These are phyloP conservation scores for Hipposideros armiger DNA, from an alignment of 2,113 vertebrate genomes.

Conservation along the genomic window DNA sequence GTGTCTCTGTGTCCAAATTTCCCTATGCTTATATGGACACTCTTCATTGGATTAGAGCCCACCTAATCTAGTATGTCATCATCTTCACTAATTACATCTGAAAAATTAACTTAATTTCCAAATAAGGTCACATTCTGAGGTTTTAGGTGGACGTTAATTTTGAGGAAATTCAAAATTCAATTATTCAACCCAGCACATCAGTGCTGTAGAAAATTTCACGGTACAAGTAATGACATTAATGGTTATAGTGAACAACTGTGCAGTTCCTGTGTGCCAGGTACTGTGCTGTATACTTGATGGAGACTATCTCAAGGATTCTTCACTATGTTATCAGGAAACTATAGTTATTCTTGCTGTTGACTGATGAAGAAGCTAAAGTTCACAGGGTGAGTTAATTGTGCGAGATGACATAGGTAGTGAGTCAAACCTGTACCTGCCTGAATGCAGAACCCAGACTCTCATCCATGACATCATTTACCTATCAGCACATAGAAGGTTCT, in stretches of 20 bases:
- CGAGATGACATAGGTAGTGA: neutral
- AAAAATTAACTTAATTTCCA: neutral
- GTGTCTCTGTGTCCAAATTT: neutral
- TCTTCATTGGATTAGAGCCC: neutral
- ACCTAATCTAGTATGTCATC: neutral
- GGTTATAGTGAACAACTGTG: neutral
- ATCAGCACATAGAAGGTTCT: too few species aligned
- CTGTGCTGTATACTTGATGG: neutral
- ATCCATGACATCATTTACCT: neutral
- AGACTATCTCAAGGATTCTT: neutral
- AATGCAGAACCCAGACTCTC: neutral
- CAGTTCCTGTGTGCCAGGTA: neutral
- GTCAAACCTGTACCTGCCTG: neutral
- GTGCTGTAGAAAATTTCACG: neutral
- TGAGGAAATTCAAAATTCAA: neutral
- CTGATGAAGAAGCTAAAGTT: neutral
- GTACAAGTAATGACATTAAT: neutral
- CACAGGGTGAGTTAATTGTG: neutral
- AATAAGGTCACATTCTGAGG: neutral
- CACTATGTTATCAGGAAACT: neutral
- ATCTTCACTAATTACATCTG: neutral
- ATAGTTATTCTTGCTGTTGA: neutral
- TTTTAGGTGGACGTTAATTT: neutral
- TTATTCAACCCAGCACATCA: neutral
- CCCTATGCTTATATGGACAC: neutral